Conservation (phyloP, 2,113 vertebrate genomes). For the Sander lucioperca region DNA sequence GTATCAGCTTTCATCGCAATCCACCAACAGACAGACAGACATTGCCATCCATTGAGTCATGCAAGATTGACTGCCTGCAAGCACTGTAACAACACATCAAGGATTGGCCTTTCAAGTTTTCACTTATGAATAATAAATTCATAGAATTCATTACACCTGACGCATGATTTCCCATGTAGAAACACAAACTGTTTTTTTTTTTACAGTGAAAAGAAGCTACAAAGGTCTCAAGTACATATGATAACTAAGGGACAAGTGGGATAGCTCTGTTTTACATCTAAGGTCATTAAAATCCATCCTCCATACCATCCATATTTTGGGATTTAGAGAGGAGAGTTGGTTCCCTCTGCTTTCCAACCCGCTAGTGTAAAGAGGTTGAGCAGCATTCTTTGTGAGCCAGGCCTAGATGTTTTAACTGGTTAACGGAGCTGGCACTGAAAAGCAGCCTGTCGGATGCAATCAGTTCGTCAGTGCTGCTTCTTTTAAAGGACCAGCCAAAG, state of each 20-base stretch:
- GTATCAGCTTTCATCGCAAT: not conserved
- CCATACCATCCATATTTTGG: not conserved
- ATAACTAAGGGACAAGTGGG: not conserved
- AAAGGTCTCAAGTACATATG: not conserved
- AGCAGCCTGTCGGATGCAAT: conserved; percentile 78
- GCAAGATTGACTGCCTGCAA: conserved; percentile 9
- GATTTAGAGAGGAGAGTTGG: conserved; percentile 1
- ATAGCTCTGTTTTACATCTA: conserved; percentile 3
- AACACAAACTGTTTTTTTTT: not conserved
- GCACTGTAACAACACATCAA: not conserved
- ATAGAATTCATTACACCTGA: not conserved
- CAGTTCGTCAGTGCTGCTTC: conserved; percentile 57
- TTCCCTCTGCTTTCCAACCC: conserved; percentile 9
- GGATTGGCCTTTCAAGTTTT: conserved; percentile 12
- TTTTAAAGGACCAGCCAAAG: conserved; percentile 67
- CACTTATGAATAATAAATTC: conserved; percentile 32
- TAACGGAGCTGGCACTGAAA: conserved; percentile 65
- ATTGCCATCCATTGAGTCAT: conserved; percentile 14
- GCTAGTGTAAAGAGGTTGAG: conserved; percentile 6
- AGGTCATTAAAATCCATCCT: not conserved
- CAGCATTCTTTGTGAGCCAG: conserved; percentile 52
- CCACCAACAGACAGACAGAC: not conserved
- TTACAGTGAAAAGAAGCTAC: not conserved
- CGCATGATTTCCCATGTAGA: not conserved
- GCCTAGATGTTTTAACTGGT: conserved; percentile 68